Conservation (phyloP, 1,140 invertebrate genomes). For the Calycopis cecrops region DNA sequence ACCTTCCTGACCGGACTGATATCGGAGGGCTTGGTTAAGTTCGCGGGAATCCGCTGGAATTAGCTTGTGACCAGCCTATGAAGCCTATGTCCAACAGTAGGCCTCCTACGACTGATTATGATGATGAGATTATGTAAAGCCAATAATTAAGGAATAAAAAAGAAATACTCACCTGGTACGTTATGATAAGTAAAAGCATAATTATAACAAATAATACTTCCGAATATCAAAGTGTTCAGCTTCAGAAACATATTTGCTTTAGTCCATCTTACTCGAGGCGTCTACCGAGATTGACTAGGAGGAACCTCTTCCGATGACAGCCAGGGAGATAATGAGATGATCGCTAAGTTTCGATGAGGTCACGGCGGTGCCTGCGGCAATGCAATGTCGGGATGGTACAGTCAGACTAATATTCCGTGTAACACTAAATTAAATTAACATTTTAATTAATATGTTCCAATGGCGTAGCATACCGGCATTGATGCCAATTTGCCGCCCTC, state of each 20-base stretch:
- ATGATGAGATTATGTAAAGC: not conserved
- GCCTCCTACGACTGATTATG: no score
- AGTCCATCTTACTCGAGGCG: not conserved
- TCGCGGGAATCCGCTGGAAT: no score
- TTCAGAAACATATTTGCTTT: not conserved
- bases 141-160: not conserved
- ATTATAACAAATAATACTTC: conserved; percentile 33
- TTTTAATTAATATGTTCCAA: not conserved
- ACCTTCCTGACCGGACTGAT: no score
- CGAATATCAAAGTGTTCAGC: conserved; percentile 10
- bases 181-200: conserved; percentile 33
- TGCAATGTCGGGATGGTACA: conserved; percentile 9
- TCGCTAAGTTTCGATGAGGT: not conserved
- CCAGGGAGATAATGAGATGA: not conserved
- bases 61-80: no score
- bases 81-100: no score
- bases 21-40: no score
- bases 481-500: no score
- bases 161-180: conserved; percentile 32
- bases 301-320: not conserved
- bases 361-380: not conserved
- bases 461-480: no score
- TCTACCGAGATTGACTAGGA: not conserved
- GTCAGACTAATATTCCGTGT: not conserved
- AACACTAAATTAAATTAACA: not conserved